Conservation (phyloP, 1,140 invertebrate genomes). For the Tribolium castaneum region DNA sequence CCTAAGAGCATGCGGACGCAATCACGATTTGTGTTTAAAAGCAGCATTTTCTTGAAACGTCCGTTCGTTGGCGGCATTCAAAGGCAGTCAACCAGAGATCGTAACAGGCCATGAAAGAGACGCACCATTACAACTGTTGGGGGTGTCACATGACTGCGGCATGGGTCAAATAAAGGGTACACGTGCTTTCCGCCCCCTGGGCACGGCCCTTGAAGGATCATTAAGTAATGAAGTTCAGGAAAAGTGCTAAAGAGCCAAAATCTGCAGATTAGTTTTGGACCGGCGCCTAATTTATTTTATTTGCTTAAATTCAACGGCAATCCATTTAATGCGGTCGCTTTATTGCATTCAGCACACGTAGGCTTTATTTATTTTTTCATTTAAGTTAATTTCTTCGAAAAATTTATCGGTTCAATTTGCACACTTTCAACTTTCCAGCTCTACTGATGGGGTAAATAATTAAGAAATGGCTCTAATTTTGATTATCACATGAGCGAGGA, state of each 20-base stretch:
- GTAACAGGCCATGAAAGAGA: slow-evolving; percentile 42
- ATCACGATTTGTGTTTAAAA: slow-evolving; percentile 47
- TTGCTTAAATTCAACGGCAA: slow-evolving; percentile 28
- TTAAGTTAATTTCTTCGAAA: neutral
- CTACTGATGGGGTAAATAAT: too few relatives aligned
- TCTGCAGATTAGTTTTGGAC: slow-evolving; percentile 25
- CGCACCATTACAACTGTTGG: slow-evolving; percentile 44
- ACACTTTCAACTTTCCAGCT: too few relatives aligned
- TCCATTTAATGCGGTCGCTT: slow-evolving; percentile 10
- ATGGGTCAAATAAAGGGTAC: slow-evolving; percentile 35
- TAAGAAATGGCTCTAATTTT: neutral
- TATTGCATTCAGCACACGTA: neutral
- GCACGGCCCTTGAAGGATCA: slow-evolving; percentile 19
- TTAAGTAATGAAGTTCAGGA: slow-evolving; percentile 31
- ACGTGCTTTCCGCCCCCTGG: slow-evolving; percentile 10
- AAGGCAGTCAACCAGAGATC: slow-evolving; percentile 45
- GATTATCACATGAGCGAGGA: slow-evolving; percentile 2
- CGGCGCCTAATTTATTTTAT: slow-evolving; percentile 21
- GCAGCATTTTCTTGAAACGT: slow-evolving; percentile 43
- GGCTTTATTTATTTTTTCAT: slow-evolving; percentile 2
- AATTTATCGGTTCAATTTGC: neutral
- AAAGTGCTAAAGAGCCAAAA: slow-evolving; percentile 32
- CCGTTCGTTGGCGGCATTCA: slow-evolving; percentile 41
- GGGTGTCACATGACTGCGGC: slow-evolving; percentile 36
- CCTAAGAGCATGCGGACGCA: slow-evolving; percentile 33